Base-by-base conservation (phyloP, 2,797 vertebrate genomes). In the Carduelis carduelis region DNA sequence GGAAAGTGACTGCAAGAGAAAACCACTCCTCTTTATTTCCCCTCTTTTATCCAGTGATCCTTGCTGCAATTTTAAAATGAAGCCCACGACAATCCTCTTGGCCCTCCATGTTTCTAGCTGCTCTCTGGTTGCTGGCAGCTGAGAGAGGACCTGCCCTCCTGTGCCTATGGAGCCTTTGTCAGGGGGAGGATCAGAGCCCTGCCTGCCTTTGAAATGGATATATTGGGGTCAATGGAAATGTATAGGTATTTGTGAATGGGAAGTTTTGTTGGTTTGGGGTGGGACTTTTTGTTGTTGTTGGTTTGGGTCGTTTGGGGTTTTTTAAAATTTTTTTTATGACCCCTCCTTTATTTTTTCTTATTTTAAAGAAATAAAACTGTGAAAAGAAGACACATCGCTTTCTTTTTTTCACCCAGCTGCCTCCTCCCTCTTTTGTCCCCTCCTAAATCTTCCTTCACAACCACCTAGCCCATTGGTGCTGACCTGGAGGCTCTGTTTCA, bases 401-500 rank as follows among this genome's bases (percentile, higher is more conserved):
- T 7, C 1, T 3, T 6, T 8, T 7, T 8, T 19, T 1, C 2
- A 10, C n/a, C 9, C 8, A 3, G 3, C 15, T 44, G 5, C 7
- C 11, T 28, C 22, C 17, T 55, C 26, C 12, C 4, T n/a, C 30
- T n/a, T 55, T 55, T n/a, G 14, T 34, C 3, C 23, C 19, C 3
- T 59, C 83, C 37, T 59, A 39, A 75, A 8, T 3, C 21, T 74
- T 55, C 9, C 6, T 43, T 55, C 44, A 60, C 23, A 53, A 13
- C 32, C 64, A 64, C n/a, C 82, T 60, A 96, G 23, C 28, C 86
- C 59, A 72, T 65, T 87, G 86, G 41, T 27, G 37, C 19, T 85
- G 79, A 95, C 83, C 85, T 76, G 76, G 86, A 23, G 8, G 44
- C 30, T 63, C 23, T 35, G 5, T 72, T 96, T 95, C 95, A 88